phyloP scores from a whole-genome alignment of 2,888 invertebrate genomes.

The Patella pellucida region DNA sequence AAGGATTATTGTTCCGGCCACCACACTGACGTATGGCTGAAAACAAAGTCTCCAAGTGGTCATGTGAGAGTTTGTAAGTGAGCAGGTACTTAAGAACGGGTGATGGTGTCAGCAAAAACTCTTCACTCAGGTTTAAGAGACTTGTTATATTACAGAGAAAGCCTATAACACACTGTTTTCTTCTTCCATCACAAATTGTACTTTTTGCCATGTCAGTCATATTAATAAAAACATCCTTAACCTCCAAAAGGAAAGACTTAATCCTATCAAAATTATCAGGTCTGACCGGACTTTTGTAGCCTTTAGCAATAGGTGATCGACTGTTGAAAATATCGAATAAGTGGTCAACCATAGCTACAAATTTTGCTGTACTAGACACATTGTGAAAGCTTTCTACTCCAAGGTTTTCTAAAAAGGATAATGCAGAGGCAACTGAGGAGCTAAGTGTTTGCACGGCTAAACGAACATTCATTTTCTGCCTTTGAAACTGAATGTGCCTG shows the following conservation, averaged over 20 bases:
- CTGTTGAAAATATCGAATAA: no score
- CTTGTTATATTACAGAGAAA: constrained; percentile 15
- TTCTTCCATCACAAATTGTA: neutral
- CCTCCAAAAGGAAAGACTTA: neutral
- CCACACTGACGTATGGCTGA: neutral
- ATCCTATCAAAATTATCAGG: constrained; percentile 2
- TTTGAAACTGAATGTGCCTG: no score
- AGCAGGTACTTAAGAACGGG: neutral
- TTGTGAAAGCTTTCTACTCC: no score
- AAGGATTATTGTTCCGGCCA: constrained; percentile 21
- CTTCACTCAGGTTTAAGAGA: neutral
- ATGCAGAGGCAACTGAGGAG: no score
- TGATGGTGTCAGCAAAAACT: neutral
- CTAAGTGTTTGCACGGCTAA: no score
- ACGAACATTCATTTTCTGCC: no score
- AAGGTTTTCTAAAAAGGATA: no score
- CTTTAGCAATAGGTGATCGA: constrained; percentile 6
- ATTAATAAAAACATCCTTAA: neutral
- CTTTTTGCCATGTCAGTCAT: neutral
- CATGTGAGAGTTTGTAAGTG: constrained; percentile 18
- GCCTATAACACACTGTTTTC: constrained; percentile 15
- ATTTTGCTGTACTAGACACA: no score
- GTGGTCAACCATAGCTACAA: no score
- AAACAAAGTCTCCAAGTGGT: constrained; percentile 18
- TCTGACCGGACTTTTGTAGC: constrained; percentile 11